Evolutionary conservation across 1,140 invertebrate genomes (phyloP).

Genomic region (Scaptomyza montana): DNA sequence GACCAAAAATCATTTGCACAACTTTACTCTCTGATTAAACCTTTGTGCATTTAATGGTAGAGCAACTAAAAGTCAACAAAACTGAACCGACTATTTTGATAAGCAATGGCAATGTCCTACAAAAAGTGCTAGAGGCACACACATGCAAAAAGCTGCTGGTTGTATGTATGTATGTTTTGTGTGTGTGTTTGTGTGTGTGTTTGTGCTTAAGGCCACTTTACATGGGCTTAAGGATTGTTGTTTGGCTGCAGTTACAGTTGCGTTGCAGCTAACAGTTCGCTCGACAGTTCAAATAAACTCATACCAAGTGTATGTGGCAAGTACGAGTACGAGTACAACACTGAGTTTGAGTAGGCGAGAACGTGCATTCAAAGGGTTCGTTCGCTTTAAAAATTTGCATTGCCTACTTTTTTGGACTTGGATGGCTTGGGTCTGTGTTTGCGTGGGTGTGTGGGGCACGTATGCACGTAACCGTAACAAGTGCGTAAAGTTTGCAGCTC

Average conservation of each 20-base stretch:
- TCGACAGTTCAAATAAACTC: conserved; percentile 34
- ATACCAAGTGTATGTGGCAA: not conserved
- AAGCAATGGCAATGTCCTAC: conserved; percentile 29
- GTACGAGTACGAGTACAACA: not conserved
- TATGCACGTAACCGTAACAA: conserved; percentile 29
- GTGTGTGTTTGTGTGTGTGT: conserved; percentile 32
- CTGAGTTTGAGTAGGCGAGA: conserved; percentile 17
- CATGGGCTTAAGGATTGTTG: conserved; percentile 72
- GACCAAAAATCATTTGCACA: too few species aligned
- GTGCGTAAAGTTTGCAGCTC: conserved; percentile 43
- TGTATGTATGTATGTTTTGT: conserved; percentile 1
- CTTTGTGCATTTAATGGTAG: not conserved
- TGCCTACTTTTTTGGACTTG: conserved; percentile 54
- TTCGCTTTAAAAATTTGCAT: conserved; percentile 58
- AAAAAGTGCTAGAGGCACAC: conserved; percentile 26
- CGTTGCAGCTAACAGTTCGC: conserved; percentile 41
- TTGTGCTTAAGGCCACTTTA: conserved; percentile 67
- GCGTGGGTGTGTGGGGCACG: not conserved
- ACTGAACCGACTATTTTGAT: not conserved
- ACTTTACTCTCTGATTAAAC: not conserved
- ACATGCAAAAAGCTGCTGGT: not conserved
- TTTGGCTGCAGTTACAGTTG: conserved; percentile 72
- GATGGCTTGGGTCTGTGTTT: not conserved
- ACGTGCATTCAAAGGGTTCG: conserved; percentile 16
- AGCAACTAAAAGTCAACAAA: not conserved